These are phyloP conservation scores for Chinchilla lanigera DNA, from an alignment of 2,113 vertebrate species.

Conservation along the genomic window DNA sequence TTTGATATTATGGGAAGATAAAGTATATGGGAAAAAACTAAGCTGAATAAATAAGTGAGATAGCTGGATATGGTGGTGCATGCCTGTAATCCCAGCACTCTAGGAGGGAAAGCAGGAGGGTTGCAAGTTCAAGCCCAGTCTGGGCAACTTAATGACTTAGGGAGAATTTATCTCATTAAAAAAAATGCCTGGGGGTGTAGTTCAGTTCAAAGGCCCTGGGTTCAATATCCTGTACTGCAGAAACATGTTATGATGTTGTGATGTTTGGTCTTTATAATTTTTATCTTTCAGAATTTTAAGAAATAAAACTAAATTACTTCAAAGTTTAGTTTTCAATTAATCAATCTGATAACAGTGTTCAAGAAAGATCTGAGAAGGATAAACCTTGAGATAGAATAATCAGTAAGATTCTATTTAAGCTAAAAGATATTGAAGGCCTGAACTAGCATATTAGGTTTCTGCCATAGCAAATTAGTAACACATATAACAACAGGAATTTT, in stretches of 20 bases:
- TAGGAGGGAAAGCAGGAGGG: neutral
- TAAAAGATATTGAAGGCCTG: neutral
- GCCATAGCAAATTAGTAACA: neutral
- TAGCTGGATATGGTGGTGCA: neutral
- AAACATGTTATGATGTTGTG: neutral
- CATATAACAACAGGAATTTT: neutral
- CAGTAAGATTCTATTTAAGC: neutral
- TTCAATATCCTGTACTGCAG: neutral
- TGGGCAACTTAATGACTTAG: neutral
- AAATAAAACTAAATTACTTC: conserved; percentile 8
- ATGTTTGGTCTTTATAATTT: neutral
- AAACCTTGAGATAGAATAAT: neutral
- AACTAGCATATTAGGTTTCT: neutral
- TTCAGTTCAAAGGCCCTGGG: neutral
- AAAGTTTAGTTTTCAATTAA: conserved; percentile 1
- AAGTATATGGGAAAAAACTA: neutral
- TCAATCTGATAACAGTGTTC: neutral
- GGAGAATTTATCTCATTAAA: neutral
- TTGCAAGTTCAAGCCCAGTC: neutral
- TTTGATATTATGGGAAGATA: neutral
- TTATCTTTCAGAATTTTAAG: neutral
- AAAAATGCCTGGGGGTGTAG: neutral
- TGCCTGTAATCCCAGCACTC: neutral
- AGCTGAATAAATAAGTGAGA: neutral
- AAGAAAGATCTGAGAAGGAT: neutral